Percentiles rank a stretch among this genome's conserved stretches.
phyloP scores from a whole-genome alignment of 2,113 vertebrate genomes.

The Ctenomys sociabilis region DNA sequence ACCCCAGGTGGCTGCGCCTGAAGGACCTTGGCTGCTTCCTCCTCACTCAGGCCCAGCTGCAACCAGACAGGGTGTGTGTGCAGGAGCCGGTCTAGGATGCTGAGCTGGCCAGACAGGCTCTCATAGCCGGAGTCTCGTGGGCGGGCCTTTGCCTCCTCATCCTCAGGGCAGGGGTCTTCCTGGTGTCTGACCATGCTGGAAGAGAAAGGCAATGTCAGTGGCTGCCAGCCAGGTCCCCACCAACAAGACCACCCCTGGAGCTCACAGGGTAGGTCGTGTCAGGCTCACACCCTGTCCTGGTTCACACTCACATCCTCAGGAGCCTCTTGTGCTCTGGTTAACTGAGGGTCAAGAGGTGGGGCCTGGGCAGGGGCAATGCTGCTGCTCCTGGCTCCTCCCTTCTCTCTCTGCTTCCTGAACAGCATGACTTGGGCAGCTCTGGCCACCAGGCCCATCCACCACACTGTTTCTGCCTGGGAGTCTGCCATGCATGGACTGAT shows the following conservation, averaged over 20 bases:
- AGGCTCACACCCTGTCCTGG: background rate
- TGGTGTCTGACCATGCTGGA: conserved; percentile 91
- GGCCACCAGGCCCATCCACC: background rate
- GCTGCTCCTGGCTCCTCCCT: background rate
- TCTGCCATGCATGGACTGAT: background rate
- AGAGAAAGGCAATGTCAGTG: conserved; percentile 1
- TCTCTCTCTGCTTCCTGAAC: background rate
- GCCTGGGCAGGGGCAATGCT: background rate
- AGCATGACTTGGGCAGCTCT: background rate
- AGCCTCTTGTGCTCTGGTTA: background rate
- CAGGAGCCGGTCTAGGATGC: conserved; percentile 93
- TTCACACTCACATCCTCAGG: background rate
- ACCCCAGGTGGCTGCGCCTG: conserved; percentile 93
- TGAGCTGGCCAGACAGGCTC: conserved; percentile 91
- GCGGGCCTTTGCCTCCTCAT: conserved; percentile 81
- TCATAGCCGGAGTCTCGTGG: conserved; percentile 94
- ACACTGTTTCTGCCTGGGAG: background rate
- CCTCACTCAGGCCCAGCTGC: conserved; percentile 91
- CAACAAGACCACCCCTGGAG: background rate
- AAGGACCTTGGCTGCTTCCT: conserved; percentile 88
- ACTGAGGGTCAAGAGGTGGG: background rate
- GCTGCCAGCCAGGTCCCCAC: background rate
- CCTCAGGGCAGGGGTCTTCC: conserved; percentile 86
- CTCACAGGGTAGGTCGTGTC: background rate
- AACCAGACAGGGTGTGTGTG: conserved; percentile 95